Percentiles rank a stretch among this genome's conserved stretches.
These are phyloP conservation scores for Streptopelia turtur DNA, from an alignment of 2,797 vertebrate species.

Conservation along the genomic window DNA sequence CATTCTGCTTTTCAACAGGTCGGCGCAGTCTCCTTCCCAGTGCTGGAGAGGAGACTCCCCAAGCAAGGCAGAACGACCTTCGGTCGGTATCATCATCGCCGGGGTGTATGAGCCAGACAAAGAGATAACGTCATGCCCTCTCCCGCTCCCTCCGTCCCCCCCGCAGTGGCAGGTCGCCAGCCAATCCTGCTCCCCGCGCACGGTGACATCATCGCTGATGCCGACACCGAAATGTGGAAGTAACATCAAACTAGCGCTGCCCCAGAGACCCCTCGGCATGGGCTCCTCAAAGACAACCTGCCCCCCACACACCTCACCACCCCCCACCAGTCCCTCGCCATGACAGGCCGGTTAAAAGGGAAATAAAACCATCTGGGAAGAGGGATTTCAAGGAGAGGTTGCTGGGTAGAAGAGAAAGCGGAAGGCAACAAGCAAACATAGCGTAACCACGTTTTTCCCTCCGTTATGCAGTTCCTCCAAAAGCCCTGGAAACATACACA, in stretches of 20 bases:
- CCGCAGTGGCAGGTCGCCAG: constrained; percentile 46
- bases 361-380: not conserved
- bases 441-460: not conserved
- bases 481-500: not conserved
- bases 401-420: not conserved
- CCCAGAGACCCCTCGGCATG: not conserved
- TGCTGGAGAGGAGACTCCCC: not conserved
- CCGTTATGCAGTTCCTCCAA: not conserved
- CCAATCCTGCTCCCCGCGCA: constrained; percentile 34
- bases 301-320: no score
- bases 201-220: constrained; percentile 43
- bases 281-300: not conserved
- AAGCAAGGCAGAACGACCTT: not conserved
- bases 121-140: constrained; percentile 60
- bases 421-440: constrained; percentile 8
- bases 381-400: not conserved
- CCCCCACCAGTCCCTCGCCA: rapidly evolving
- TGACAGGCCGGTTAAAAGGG: not conserved
- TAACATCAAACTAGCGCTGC: not conserved
- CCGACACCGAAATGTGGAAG: not conserved
- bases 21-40: not conserved
- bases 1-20: constrained; percentile 7
- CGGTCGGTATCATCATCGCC: not conserved
- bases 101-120: constrained; percentile 38
- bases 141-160: constrained; percentile 14